phyloP scores from a whole-genome alignment of 2,797 vertebrate species.

The Mus minutoides region DNA sequence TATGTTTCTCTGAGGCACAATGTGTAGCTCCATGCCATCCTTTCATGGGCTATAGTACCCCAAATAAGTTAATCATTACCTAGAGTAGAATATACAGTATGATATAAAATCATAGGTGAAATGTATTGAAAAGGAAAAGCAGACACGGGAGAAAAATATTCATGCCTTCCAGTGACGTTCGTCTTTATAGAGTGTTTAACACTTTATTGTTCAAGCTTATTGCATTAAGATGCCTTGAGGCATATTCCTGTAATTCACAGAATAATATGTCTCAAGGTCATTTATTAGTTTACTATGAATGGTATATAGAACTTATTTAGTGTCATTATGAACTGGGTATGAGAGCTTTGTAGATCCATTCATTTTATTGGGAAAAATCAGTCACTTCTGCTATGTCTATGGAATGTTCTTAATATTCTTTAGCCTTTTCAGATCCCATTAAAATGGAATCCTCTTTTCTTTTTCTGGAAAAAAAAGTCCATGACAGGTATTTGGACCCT shows the following conservation, averaged over 20 bases:
- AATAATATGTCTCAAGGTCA: constrained; percentile 46
- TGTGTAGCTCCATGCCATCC: constrained; percentile 50
- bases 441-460: background rate
- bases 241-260: constrained; percentile 71
- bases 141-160: constrained; percentile 68
- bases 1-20: constrained; percentile 58
- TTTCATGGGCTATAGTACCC: constrained; percentile 70
- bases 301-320: background rate
- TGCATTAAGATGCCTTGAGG: constrained; percentile 74
- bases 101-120: constrained; percentile 60
- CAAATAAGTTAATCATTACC: constrained; percentile 81
- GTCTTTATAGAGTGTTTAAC: constrained; percentile 75
- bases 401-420: background rate
- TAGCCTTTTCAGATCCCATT: background rate
- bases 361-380: background rate
- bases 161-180: constrained; percentile 74
- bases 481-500: background rate
- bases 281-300: constrained; percentile 66
- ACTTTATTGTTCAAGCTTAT: constrained; percentile 77
- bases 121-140: constrained; percentile 62
- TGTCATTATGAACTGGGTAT: background rate
- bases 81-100: constrained; percentile 69
- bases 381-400: background rate
- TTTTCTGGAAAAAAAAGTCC: background rate
- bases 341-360: background rate